phyloP scores from a whole-genome alignment of 2,113 vertebrate genomes.

The Hystrix cristata region DNA sequence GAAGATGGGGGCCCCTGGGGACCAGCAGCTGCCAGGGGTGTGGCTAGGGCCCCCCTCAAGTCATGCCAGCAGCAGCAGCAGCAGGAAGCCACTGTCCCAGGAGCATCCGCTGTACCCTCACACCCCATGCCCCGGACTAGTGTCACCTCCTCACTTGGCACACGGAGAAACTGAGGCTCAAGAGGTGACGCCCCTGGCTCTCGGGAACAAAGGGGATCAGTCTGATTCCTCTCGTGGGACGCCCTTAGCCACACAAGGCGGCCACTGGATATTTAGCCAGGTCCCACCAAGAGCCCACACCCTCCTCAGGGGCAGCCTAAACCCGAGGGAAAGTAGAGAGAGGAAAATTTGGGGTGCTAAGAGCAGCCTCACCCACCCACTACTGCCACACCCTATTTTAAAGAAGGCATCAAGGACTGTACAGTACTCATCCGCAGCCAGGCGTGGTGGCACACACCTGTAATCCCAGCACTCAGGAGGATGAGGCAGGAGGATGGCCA shows the following conservation, averaged over 20 bases:
- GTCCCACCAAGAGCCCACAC: background rate
- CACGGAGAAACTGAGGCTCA: background rate
- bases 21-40: conserved; percentile 24
- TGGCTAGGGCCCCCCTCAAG: background rate
- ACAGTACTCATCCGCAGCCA: background rate
- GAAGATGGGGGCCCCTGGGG: conserved; percentile 17
- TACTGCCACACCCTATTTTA: accelerated
- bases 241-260: background rate
- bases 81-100: accelerated
- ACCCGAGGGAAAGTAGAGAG: background rate
- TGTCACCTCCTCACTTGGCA: too few species aligned
- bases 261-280: background rate
- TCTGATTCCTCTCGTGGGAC: background rate
- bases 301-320: background rate
- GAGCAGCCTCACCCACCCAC: background rate
- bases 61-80: accelerated
- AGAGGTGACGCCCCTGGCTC: background rate
- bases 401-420: background rate
- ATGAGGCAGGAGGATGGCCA: background rate
- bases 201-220: background rate
- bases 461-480: background rate
- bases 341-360: too few species aligned
- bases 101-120: too few species aligned
- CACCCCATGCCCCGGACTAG: accelerated
- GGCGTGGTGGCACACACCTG: background rate